Percentiles rank a stretch among this genome's conserved stretches.
Evolutionary conservation across 2,113 vertebrate species (phyloP).

Genomic region (Sylvia atricapilla): DNA sequence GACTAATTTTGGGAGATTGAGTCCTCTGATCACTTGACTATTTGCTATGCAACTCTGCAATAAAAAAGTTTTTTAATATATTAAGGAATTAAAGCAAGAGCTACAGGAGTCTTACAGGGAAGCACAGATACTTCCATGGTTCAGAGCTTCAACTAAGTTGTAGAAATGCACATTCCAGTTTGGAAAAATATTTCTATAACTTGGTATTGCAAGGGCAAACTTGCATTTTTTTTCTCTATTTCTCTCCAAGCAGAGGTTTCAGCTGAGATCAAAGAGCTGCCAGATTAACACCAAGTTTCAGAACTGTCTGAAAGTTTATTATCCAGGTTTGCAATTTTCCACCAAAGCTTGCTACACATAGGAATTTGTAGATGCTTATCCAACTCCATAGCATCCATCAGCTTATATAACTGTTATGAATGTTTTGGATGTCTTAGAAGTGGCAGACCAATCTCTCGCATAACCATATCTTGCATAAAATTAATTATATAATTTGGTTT

Average conservation of each 20-base stretch:
- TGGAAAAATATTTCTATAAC: not conserved
- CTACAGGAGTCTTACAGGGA: not conserved
- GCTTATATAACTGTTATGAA: not conserved
- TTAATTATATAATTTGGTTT: constrained; percentile 71
- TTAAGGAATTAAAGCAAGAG: not conserved
- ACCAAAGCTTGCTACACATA: not conserved
- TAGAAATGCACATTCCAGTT: not conserved
- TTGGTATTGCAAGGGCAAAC: not conserved
- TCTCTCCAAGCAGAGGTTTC: not conserved
- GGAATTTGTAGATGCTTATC: not conserved
- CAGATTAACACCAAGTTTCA: not conserved
- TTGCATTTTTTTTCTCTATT: not conserved
- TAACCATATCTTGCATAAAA: constrained; percentile 47
- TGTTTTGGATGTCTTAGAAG: not conserved
- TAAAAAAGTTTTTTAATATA: not conserved
- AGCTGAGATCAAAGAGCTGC: not conserved
- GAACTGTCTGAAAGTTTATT: not conserved
- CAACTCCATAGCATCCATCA: not conserved
- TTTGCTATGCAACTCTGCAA: not conserved
- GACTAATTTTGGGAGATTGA: not conserved
- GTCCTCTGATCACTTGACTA: not conserved
- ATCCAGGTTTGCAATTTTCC: not conserved
- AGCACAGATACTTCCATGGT: not conserved
- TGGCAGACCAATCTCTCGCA: not conserved
- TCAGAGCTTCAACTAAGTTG: not conserved